Evolutionary conservation across 2,113 vertebrate genomes (phyloP), one percentile per base, ranked within the genome.

Genomic region (Vulpes lagopus): DNA sequence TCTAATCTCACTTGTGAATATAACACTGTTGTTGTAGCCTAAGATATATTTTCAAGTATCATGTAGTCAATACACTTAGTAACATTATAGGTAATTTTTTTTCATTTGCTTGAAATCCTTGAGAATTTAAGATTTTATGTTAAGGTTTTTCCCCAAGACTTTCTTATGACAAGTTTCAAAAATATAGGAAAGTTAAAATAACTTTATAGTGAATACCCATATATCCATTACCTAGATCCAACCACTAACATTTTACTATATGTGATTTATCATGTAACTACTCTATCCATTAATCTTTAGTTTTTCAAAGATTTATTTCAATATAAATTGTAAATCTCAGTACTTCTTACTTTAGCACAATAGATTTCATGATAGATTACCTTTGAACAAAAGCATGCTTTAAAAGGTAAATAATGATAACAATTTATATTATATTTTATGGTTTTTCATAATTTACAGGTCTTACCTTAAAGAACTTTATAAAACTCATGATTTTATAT

Each of bases 41-140:
- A 73, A 84, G 3, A 9, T 62, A 89, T n/a, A 11, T 25, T 85
- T 35, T 55, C 23, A 67, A 20, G n/a, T 93, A 15, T 62, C 3
- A n/a, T 49, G 6, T 94, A 60, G 38, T 57, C 69, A 12, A 67
- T 67, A 32, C 14, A 11, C 25, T 88, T 91, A n/a, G 20, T 60
- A 79, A 62, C 30, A 65, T 38, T 11, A 51, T 23, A 59, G 30
- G 30, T 22, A 71, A 71, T 20, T 35, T 74, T 74, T 88, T 73
- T 65, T 43, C 43, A 74, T 74, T 94, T 60, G 3, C 11, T 27
- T 92, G n/a, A 67, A 88, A 91, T 74, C 15, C 88, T 2, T 32
- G 27, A 88, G 11, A 95, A 82, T 55, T 83, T 55, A 73, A 87
- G 15, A 84, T 67, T 94, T 94, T 67, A 80, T 94, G 32, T 65